phyloP scores from a whole-genome alignment of 2,113 vertebrate species.

The Origma solitaria region DNA sequence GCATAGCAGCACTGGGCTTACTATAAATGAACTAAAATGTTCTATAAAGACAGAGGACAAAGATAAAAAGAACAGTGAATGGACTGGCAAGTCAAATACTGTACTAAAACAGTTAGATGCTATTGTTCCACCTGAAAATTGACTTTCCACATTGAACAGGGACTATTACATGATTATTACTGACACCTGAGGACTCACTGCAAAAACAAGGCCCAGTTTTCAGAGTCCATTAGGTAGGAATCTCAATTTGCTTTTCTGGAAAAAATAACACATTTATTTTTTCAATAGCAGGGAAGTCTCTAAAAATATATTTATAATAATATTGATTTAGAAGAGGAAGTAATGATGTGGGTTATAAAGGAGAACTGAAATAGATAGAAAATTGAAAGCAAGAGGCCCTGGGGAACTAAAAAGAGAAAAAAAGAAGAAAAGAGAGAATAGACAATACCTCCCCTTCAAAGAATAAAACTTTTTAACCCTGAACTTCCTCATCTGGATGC shows the following conservation, averaged over 20 bases:
- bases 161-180: neutral
- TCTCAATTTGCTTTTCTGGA: neutral
- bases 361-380: neutral
- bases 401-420: neutral
- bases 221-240: neutral
- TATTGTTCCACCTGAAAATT: neutral
- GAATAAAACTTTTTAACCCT: neutral
- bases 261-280: neutral
- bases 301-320: neutral
- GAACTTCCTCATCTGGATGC: neutral
- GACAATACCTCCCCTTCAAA: neutral
- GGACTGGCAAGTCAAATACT: neutral
- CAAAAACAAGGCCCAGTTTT: neutral
- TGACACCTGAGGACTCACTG: neutral
- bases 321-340: neutral
- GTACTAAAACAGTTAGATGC: neutral
- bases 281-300: neutral
- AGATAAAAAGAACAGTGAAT: neutral
- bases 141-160: neutral
- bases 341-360: neutral
- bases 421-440: neutral
- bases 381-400: neutral
- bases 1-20: neutral
- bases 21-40: neutral
- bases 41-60: neutral